Evolutionary conservation across 2,113 vertebrate genomes (phyloP).

Genomic region (Microtus oregoni): DNA sequence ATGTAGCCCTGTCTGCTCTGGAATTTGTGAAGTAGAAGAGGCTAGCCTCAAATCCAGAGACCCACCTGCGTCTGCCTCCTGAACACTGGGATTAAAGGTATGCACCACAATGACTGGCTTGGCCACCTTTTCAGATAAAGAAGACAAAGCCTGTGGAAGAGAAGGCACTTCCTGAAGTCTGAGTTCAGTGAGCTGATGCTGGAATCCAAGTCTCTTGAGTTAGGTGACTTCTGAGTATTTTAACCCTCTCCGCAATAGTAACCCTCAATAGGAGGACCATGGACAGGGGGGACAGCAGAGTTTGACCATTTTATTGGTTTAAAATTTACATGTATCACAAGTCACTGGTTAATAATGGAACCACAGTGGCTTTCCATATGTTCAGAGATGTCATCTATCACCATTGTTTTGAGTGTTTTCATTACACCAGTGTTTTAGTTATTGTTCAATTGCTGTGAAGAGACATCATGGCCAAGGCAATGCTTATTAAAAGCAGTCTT

Average conservation of each 20-base stretch:
- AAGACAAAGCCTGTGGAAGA: background rate
- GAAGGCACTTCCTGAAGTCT: background rate
- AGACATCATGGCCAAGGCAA: too few relatives aligned
- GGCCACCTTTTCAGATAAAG: background rate
- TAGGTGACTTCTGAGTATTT: background rate
- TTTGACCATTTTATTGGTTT: background rate
- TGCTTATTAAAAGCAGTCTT: too few relatives aligned
- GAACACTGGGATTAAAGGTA: background rate
- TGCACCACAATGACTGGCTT: background rate
- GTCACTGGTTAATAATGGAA: background rate
- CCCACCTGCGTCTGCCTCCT: background rate
- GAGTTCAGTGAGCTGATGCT: background rate
- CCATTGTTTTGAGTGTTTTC: background rate
- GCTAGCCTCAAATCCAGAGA: background rate
- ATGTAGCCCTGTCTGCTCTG: background rate
- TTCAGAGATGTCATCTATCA: background rate
- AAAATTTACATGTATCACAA: background rate
- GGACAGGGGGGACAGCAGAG: accelerated
- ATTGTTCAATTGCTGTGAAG: too few relatives aligned
- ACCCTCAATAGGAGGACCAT: background rate
- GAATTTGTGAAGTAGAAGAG: background rate
- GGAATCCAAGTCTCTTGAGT: too few relatives aligned
- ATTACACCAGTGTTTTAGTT: background rate
- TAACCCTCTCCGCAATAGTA: background rate
- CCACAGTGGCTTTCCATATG: background rate